Conservation (phyloP, 2,797 vertebrate genomes). For the Artibeus lituratus region DNA sequence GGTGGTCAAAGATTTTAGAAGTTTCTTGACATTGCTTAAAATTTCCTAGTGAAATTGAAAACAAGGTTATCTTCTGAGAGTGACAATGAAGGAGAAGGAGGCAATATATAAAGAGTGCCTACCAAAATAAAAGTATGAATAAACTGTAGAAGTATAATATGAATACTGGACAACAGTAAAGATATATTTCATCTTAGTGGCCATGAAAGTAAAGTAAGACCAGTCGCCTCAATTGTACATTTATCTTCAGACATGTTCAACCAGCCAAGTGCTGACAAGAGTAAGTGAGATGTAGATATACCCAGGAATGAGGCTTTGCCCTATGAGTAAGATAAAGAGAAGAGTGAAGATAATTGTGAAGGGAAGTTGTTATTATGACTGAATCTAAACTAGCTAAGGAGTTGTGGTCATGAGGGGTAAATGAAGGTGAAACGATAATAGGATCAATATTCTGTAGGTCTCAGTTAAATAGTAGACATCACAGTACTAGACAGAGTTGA, state of each 20-base stretch:
- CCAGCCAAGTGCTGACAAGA: neutral
- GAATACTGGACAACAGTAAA: neutral
- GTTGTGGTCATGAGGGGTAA: neutral
- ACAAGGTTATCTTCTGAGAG: neutral
- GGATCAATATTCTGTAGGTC: neutral
- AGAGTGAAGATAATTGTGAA: neutral
- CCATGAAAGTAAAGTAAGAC: neutral
- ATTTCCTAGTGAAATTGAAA: neutral
- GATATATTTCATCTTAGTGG: neutral
- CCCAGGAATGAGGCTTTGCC: neutral
- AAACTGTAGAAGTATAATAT: neutral
- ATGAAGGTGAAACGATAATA: neutral
- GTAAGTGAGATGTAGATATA: neutral
- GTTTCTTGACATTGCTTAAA: neutral
- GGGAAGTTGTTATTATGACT: neutral
- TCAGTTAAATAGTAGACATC: neutral
- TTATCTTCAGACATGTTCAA: neutral
- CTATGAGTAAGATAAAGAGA: neutral
- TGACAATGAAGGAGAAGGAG: neutral
- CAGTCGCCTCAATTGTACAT: neutral
- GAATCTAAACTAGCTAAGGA: neutral
- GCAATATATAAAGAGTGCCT: neutral
- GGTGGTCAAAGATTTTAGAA: neutral
- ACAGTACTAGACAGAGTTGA: neutral
- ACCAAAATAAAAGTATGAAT: neutral